Conservation (phyloP, 2,113 vertebrate genomes). For the Coreoperca whiteheadi region DNA sequence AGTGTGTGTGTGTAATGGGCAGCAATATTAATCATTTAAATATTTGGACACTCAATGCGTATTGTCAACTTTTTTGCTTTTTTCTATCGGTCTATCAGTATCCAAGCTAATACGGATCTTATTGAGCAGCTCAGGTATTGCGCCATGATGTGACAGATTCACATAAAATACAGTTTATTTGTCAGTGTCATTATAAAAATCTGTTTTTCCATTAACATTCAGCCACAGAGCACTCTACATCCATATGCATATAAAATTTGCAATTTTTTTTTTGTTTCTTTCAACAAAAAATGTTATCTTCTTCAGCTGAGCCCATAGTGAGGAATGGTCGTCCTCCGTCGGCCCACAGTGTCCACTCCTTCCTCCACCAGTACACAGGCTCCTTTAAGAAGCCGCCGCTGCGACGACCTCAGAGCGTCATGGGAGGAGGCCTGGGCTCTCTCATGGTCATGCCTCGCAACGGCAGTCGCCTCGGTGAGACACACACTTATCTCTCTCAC, state of each 20-base stretch:
- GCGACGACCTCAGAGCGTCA: conserved; percentile 94
- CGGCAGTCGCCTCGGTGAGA: conserved; percentile 94
- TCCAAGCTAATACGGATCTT: too few species aligned
- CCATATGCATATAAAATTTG: not conserved
- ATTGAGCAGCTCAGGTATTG: too few species aligned
- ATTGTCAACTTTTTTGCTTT: too few species aligned
- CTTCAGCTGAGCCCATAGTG: conserved; percentile 91
- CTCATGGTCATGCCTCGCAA: conserved; percentile 96
- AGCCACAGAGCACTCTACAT: not conserved
- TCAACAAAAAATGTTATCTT: conserved; percentile 16
- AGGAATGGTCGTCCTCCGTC: conserved; percentile 95
- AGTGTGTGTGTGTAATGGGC: too few species aligned
- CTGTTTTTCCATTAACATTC: not conserved
- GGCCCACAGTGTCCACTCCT: conserved; percentile 96
- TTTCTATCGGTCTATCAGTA: too few species aligned
- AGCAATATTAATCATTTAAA: too few species aligned
- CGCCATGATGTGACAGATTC: too few species aligned
- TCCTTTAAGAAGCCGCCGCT: conserved; percentile 96
- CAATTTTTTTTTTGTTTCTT: not conserved
- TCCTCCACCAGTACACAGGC: conserved; percentile 96
- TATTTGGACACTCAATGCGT: too few species aligned
- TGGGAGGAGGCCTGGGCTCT: conserved; percentile 93
- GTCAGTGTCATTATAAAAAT: not conserved
- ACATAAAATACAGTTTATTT: not conserved
- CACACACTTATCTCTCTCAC: not conserved